phyloP scores from a whole-genome alignment of 2,888 invertebrate species.

The Caenorhabditis panamensis region DNA sequence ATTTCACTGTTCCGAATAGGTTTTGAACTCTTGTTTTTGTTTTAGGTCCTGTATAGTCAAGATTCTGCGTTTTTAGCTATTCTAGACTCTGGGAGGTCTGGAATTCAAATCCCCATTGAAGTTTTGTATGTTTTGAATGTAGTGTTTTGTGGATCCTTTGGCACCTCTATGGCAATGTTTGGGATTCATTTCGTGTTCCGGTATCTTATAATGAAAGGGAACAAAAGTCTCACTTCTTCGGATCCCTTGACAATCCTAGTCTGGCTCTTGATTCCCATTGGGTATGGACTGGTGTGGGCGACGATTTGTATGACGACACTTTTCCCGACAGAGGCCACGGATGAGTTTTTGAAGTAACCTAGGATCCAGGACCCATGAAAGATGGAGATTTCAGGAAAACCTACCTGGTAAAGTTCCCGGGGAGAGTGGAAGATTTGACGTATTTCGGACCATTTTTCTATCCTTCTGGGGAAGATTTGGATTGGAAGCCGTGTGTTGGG shows the following conservation, averaged over 20 bases:
- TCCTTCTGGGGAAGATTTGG: neutral
- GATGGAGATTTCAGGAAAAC: no score
- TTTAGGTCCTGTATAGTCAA: slow-evolving; percentile 7
- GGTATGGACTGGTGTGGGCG: slow-evolving; percentile 23
- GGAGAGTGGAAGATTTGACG: slow-evolving; percentile 28
- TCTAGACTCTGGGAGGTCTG: slow-evolving; percentile 8
- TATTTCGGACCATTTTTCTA: slow-evolving; percentile 37
- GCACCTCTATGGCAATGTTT: slow-evolving; percentile 30
- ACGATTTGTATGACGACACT: slow-evolving; percentile 27
- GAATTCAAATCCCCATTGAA: slow-evolving; percentile 16
- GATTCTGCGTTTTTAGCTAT: slow-evolving; percentile 9
- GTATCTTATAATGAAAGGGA: slow-evolving; percentile 23
- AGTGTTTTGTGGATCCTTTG: slow-evolving; percentile 25
- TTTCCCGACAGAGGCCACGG: slow-evolving; percentile 14
- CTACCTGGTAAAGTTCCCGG: slow-evolving; percentile 21
- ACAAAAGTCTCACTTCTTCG: slow-evolving; percentile 14
- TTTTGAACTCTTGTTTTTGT: neutral
- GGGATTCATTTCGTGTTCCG: slow-evolving; percentile 34
- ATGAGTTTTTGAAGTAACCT: slow-evolving; percentile 8
- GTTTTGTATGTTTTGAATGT: slow-evolving; percentile 6
- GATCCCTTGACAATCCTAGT: slow-evolving; percentile 14
- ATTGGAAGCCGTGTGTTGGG: slow-evolving; percentile 35
- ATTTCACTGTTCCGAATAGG: no score
- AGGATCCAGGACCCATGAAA: no score
- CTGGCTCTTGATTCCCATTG: slow-evolving; percentile 31